A percentile compares a stretch with the other conserved stretches of the same genome.
These are phyloP conservation scores for Didymodactylos carnosus DNA, from an alignment of 2,888 invertebrate genomes.

Conservation along the genomic window DNA sequence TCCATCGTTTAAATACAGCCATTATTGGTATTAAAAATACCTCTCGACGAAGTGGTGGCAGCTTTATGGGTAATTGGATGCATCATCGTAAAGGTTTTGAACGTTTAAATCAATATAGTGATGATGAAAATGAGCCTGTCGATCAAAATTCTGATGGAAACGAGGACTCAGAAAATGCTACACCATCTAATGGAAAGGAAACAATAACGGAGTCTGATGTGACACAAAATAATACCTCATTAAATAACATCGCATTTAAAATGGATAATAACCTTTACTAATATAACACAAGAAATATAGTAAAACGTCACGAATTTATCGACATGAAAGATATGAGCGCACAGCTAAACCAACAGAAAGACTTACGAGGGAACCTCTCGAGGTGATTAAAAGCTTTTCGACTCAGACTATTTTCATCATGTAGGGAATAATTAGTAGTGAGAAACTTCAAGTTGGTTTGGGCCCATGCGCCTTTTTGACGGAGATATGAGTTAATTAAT, in stretches of 20 bases:
- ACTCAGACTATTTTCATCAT: too few relatives aligned
- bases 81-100: slow-evolving; percentile 6
- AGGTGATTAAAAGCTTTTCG: too few relatives aligned
- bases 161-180: neutral
- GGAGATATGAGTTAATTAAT: too few relatives aligned
- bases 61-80: slow-evolving; percentile 3
- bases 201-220: slow-evolving; percentile 1
- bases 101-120: slow-evolving; percentile 3
- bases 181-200: slow-evolving; percentile 6
- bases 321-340: slow-evolving; percentile 5
- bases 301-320: slow-evolving; percentile 4
- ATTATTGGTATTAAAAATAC: neutral
- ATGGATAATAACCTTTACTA: too few relatives aligned
- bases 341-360: too few relatives aligned
- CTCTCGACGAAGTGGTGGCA: neutral
- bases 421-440: too few relatives aligned
- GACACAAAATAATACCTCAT: too few relatives aligned
- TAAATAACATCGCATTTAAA: too few relatives aligned
- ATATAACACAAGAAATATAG: too few relatives aligned
- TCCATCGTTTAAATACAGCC: neutral
- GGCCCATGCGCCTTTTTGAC: too few relatives aligned
- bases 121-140: slow-evolving; percentile 13
- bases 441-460: too few relatives aligned
- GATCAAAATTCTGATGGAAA: neutral
- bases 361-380: too few relatives aligned